Percentiles rank a stretch among this genome's conserved stretches.
phyloP scores from a whole-genome alignment of 2,888 invertebrate species.

The Acanthococcus lagerstroemiae region DNA sequence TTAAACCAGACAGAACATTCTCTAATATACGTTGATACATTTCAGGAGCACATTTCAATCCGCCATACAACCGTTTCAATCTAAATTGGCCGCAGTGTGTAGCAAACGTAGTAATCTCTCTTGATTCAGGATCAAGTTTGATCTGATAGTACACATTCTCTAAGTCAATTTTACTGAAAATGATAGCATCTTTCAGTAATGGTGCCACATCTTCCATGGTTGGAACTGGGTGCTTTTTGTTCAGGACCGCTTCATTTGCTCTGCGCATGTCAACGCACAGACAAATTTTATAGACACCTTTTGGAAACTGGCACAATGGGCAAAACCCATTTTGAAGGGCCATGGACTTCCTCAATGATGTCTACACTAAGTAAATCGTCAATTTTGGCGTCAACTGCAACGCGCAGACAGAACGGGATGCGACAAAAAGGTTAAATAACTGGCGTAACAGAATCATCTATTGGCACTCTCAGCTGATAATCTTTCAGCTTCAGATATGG shows the following conservation, averaged over 20 bases:
- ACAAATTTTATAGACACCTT: not conserved
- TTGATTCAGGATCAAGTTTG: not conserved
- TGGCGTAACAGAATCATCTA: not conserved
- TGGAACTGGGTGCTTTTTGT: conserved; percentile 4
- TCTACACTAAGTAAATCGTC: not conserved
- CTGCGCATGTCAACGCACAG: not conserved
- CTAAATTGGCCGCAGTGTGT: not conserved
- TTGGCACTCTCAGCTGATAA: not conserved
- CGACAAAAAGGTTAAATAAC: not conserved
- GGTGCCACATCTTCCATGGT: not conserved
- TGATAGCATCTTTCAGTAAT: not conserved
- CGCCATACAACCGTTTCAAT: not conserved
- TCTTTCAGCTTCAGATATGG: not conserved
- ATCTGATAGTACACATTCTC: not conserved
- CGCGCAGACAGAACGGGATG: not conserved
- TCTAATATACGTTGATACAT: not conserved
- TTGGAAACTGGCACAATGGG: not conserved
- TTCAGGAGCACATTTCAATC: not conserved
- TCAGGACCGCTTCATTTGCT: not conserved
- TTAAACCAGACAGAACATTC: not conserved
- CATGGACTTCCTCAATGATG: not conserved
- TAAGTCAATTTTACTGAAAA: conserved; percentile 4
- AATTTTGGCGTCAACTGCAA: not conserved
- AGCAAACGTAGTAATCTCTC: conserved; percentile 5
- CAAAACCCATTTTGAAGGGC: not conserved